Base-by-base conservation (phyloP, 1,140 invertebrate species). In the Thaumetopoea pityocampa region DNA sequence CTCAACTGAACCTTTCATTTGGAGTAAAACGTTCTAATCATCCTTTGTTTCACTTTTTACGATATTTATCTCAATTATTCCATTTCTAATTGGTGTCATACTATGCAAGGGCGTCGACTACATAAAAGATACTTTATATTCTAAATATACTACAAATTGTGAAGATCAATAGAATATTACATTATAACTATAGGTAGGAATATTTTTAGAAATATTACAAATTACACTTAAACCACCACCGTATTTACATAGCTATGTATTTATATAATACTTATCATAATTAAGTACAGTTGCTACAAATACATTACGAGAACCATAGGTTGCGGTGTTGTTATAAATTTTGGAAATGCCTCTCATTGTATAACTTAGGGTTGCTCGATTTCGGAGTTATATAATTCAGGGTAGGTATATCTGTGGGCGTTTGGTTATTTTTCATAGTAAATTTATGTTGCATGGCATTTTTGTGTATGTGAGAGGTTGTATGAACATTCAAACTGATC, bases 381-480 rank as follows among this genome's bases (percentile, higher is more conserved):
- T 84, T 84, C 0, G 79, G 77, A 16, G 77, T 81, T 18, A 84
- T 79, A 34, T 81, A 81, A 49, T 78, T 81, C 29, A 81, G 56
- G 3, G 56, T 66, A 2, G 80, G 80, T 45, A 84, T 78, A 29
- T 81, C 80, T 5, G 80, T 14, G 8, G 64, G 48, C 24, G 65
- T 52, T 40, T 77, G 62, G 50, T 70, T 71, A 10, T 32, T 66
- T 48, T 67, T 72, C 10, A 50, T 42, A 4, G 42, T 22, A 38
- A 54, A 61, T 46, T 73, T 78, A 14, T 36, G 64, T 18, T 59
- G 41, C 30, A 56, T 62, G 2, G 50, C 43, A 15, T 29, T 56
- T 52, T 79, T 80, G 30, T 81, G 77, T 6, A 69, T 51, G 44
- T 53, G 69, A 10, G 62, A 61, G 64, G 78, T 83, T 1, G 72